These are phyloP conservation scores for Serinus canaria DNA, from an alignment of 2,113 vertebrate species.

Conservation along the genomic window DNA sequence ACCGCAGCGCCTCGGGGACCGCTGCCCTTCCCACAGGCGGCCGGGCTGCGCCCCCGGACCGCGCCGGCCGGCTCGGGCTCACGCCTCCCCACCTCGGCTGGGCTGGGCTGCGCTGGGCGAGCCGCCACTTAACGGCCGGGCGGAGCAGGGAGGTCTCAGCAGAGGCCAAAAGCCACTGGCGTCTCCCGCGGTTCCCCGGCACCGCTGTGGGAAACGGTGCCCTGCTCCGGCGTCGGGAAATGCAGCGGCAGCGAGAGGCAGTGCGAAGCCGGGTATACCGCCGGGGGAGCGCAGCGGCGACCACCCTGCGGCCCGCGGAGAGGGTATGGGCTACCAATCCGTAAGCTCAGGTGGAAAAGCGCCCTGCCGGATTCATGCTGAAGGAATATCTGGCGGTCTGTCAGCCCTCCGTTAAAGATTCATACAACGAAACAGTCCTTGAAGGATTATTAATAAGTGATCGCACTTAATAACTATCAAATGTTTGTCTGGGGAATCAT, in stretches of 20 bases:
- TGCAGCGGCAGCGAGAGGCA: not conserved
- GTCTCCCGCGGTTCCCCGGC: not conserved
- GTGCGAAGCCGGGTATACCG: too few species aligned
- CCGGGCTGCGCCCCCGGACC: not conserved
- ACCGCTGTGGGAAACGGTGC: not conserved
- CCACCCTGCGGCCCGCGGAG: too few species aligned
- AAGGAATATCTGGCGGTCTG: not conserved
- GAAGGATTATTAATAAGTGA: conserved; percentile 21
- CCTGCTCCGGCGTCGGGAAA: not conserved
- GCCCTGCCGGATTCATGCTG: not conserved
- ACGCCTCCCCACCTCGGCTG: not conserved
- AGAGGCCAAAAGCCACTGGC: not conserved
- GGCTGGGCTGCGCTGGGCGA: not conserved
- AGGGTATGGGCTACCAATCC: not conserved
- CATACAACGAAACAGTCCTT: not conserved
- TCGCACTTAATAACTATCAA: not conserved
- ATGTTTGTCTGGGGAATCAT: not conserved
- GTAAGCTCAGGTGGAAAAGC: not conserved
- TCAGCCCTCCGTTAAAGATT: not conserved
- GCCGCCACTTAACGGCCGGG: not conserved
- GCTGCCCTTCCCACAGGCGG: not conserved
- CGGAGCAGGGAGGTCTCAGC: not conserved
- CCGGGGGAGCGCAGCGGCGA: not conserved
- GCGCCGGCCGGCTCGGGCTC: not conserved
- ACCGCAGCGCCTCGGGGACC: not conserved